Conservation (phyloP, 2,113 vertebrate species). For the Sinocyclocheilus anophthalmus region DNA sequence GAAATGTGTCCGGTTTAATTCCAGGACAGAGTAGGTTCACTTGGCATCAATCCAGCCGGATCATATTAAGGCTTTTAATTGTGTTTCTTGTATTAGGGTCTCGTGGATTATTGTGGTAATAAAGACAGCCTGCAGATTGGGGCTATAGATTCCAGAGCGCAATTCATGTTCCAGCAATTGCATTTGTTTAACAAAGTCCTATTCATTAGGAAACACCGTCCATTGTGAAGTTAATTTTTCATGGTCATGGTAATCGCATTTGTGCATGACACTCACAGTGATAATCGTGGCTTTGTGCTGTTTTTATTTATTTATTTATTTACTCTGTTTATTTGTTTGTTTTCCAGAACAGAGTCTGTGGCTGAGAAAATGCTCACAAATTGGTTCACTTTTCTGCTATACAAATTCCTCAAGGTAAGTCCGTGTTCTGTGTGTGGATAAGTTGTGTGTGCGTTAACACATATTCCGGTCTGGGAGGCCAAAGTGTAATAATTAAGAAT, state of each 20-base stretch:
- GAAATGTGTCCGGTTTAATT: constrained; percentile 76
- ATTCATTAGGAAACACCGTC: constrained; percentile 63
- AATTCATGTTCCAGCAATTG: constrained; percentile 59
- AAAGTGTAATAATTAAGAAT: no score
- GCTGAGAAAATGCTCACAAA: no score
- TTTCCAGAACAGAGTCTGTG: constrained; percentile 69
- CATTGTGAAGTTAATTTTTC: constrained; percentile 61
- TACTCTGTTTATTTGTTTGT: constrained; percentile 15
- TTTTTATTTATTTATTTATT: constrained; percentile 20
- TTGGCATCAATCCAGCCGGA: constrained; percentile 73
- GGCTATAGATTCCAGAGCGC: constrained; percentile 55
- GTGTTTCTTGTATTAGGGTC: constrained; percentile 73
- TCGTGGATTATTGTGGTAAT: constrained; percentile 63
- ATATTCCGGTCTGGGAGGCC: background rate
- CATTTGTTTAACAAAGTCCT: constrained; percentile 64
- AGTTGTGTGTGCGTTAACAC: background rate
- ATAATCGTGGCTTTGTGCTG: constrained; percentile 28
- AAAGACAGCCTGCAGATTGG: constrained; percentile 63
- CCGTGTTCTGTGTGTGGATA: background rate
- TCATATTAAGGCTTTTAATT: constrained; percentile 78
- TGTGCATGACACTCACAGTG: constrained; percentile 29
- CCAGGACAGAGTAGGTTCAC: constrained; percentile 63
- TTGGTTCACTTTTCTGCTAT: constrained; percentile 89
- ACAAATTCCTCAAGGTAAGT: constrained; percentile 89
- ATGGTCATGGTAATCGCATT: constrained; percentile 39